Evolutionary conservation across 2,113 vertebrate genomes (phyloP).

Genomic region (Petromus typicus): DNA sequence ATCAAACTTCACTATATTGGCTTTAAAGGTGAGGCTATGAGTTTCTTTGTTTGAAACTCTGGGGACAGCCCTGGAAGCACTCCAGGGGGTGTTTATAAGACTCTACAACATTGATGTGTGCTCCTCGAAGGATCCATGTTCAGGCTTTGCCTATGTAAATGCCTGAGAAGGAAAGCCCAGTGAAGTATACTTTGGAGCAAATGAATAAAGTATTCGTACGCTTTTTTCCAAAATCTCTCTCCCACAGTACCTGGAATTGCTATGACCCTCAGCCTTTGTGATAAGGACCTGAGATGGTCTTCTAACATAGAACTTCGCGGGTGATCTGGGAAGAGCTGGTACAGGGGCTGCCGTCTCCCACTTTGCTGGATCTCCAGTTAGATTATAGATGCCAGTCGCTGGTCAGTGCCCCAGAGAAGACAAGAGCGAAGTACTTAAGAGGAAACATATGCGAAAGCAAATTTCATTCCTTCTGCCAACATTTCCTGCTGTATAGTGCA

Average conservation of each 20-base stretch:
- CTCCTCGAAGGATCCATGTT: background rate
- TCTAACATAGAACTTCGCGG: conserved; percentile 1
- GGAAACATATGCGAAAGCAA: background rate
- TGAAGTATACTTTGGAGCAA: background rate
- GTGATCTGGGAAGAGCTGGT: background rate
- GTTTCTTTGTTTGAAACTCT: background rate
- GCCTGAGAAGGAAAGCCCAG: background rate
- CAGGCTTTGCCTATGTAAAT: background rate
- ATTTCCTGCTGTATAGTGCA: background rate
- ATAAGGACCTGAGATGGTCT: background rate
- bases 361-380: background rate
- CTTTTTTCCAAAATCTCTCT: background rate
- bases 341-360: background rate
- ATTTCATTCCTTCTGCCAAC: background rate
- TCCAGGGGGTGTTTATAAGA: background rate
- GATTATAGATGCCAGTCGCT: background rate
- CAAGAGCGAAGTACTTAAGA: background rate
- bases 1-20: background rate
- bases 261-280: background rate
- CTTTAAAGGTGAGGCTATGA: conserved; percentile 55
- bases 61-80: background rate
- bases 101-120: background rate
- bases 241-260: background rate
- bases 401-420: background rate
- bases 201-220: background rate